Percentiles rank a stretch among this genome's conserved stretches.
These are phyloP conservation scores for Globodera rostochiensis DNA, from an alignment of 1,140 invertebrate species.

Conservation along the genomic window DNA sequence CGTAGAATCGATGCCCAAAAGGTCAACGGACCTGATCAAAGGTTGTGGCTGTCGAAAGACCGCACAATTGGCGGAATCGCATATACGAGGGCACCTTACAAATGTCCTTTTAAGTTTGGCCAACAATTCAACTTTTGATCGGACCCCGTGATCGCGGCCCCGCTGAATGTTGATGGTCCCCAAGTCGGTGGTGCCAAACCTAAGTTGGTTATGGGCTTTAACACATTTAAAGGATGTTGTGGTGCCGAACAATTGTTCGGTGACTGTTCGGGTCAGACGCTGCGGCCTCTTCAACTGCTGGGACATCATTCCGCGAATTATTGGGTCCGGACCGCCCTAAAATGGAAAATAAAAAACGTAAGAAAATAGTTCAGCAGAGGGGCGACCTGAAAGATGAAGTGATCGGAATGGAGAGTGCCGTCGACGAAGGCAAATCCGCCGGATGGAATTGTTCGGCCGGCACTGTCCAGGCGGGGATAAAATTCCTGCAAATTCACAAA, in stretches of 20 bases:
- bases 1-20: neutral
- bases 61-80: slow-evolving; percentile 77
- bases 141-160: slow-evolving; percentile 66
- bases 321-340: slow-evolving; percentile 60
- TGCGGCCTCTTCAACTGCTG: slow-evolving; percentile 61
- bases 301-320: slow-evolving; percentile 61
- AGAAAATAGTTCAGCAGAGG: neutral
- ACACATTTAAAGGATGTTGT: slow-evolving; percentile 23
- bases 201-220: no score
- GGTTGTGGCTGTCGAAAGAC: slow-evolving; percentile 71
- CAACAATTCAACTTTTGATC: slow-evolving; percentile 19
- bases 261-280: slow-evolving; percentile 58
- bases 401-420: slow-evolving; percentile 61
- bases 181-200: slow-evolving; percentile 65
- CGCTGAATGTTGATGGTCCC: slow-evolving; percentile 67
- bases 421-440: slow-evolving; percentile 58
- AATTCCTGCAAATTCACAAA: slow-evolving; percentile 49
- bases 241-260: slow-evolving; percentile 66
- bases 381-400: slow-evolving; percentile 57
- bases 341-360: slow-evolving; percentile 11
- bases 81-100: slow-evolving; percentile 72
- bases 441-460: slow-evolving; percentile 56
- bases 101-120: slow-evolving; percentile 45
- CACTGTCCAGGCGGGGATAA: slow-evolving; percentile 59
- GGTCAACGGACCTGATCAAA: slow-evolving; percentile 72